phyloP scores from a whole-genome alignment of 2,113 vertebrate species.

The Sebastes fasciatus region DNA sequence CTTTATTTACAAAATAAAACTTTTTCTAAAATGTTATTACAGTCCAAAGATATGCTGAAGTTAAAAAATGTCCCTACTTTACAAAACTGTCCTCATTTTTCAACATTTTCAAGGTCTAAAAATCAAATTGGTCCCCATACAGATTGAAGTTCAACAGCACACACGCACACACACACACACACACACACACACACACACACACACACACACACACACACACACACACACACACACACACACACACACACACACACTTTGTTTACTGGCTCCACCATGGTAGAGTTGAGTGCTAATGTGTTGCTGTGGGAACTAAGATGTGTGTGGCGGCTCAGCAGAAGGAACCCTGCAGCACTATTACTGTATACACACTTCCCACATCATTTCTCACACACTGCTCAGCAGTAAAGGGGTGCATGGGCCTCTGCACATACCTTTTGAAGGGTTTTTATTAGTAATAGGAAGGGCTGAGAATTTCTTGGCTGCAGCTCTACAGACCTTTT shows the following conservation, averaged over 20 bases:
- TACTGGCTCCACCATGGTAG: slow-evolving; percentile 18
- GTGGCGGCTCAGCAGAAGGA: slow-evolving; percentile 50
- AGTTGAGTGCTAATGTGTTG: slow-evolving; percentile 63
- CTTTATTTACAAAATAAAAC: not conserved
- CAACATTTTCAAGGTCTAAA: not conserved
- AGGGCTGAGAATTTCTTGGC: not conserved
- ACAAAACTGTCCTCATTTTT: not conserved
- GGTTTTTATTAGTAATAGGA: slow-evolving; percentile 3
- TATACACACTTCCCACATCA: slow-evolving; percentile 36
- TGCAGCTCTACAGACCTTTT: not conserved
- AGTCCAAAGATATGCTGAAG: not conserved
- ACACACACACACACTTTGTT: slow-evolving; percentile 26
- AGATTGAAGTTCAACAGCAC: not conserved
- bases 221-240: slow-evolving; percentile 20
- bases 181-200: slow-evolving; percentile 16
- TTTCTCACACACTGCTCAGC: slow-evolving; percentile 37
- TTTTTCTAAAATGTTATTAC: not conserved
- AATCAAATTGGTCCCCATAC: not conserved
- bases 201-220: slow-evolving; percentile 11
- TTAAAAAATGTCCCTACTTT: not conserved
- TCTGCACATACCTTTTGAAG: not conserved
- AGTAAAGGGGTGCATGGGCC: not conserved
- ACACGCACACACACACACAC: slow-evolving; percentile 20
- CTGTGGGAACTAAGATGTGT: slow-evolving; percentile 65
- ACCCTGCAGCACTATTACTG: slow-evolving; percentile 51